phyloP scores from a whole-genome alignment of 2,888 invertebrate genomes.

The Perdita meconis region DNA sequence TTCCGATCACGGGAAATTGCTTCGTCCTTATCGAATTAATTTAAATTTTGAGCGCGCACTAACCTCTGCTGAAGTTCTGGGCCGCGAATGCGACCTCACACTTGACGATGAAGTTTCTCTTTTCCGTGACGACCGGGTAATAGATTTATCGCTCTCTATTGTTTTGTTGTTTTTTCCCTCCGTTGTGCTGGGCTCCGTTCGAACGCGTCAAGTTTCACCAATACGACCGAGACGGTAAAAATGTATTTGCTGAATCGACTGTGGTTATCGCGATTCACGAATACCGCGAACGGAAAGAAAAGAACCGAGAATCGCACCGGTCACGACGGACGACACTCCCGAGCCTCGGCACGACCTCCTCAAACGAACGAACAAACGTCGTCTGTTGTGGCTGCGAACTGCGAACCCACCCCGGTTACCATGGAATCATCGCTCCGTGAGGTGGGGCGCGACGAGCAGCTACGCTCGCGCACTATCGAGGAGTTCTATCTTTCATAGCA shows the following conservation, averaged over 20 bases:
- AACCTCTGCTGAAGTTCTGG: slow-evolving; percentile 71
- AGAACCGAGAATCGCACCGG: slow-evolving; percentile 35
- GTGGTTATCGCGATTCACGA: slow-evolving; percentile 25
- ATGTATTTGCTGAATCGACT: slow-evolving; percentile 8
- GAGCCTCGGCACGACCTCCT: slow-evolving; percentile 6
- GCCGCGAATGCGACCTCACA: slow-evolving; percentile 71
- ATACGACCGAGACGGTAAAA: background rate
- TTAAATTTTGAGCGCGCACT: slow-evolving; percentile 63
- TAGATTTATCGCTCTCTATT: slow-evolving; percentile 37
- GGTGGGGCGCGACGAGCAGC: slow-evolving; percentile 55
- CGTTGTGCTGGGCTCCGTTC: slow-evolving; percentile 1
- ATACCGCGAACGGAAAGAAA: slow-evolving; percentile 12
- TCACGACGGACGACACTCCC: slow-evolving; percentile 18
- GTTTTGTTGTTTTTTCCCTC: slow-evolving; percentile 12
- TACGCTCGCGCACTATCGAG: slow-evolving; percentile 33
- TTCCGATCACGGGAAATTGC: no score
- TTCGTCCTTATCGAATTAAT: slow-evolving; percentile 21
- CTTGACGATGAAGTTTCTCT: slow-evolving; percentile 63
- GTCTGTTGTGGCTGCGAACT: slow-evolving; percentile 74
- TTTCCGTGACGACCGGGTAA: slow-evolving; percentile 36
- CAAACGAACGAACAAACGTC: slow-evolving; percentile 68
- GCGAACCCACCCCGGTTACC: slow-evolving; percentile 78
- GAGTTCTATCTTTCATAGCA: slow-evolving; percentile 25
- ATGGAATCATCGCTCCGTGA: slow-evolving; percentile 70
- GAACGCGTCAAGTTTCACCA: slow-evolving; percentile 12